Evolutionary conservation across 92 coral and sea anemone genomes (phyloP), one percentile per base, ranked within the genome.

Genomic region (Paramuricea clavata): DNA sequence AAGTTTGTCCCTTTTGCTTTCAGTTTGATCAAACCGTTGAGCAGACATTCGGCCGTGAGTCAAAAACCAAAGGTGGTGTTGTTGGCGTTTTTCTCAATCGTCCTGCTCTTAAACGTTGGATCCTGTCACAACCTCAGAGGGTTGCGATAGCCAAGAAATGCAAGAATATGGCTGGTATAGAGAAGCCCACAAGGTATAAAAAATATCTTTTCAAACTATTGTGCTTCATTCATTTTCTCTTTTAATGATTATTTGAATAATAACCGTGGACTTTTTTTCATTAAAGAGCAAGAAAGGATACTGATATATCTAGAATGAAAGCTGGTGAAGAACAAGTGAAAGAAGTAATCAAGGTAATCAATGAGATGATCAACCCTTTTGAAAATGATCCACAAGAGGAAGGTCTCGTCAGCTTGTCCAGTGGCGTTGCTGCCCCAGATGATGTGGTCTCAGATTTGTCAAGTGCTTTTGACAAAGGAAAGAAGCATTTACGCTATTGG

Each of bases 131-230:
- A 31, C 42, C 72, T 31, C 36, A 26, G 42, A 65, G 72, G 42
- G 72, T 65, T 26, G 72, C 36, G 42, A 65, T 27, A 94, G 93
- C 89, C 95, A 93, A 27, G 84, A 84, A 43, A 67, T 85, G 72
- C 76, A 92, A 16, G 70, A 88, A 21, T 93, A 95, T 41, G 92
- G 90, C 68, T 92, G 95, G 98, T 94, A 90, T 74, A 50, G 81
- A 8, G 91, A 93, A 31, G 94, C 90, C 21, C 79, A 94, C 76
- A 78, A 64, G 69, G 79, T 90, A 22, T 90, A 93, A 88, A 93
- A 92, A 22, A n/a, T 65, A 65, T 27, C 42, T 47, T 22, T 60
- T 22, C 36, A 9, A 62, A 26, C n/a, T 62, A 31, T 62, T 62
- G 36, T 62, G 35, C 34, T 62, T 62, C n/a, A 62, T 13, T 65